A percentile compares a stretch with the other conserved stretches of the same genome.
These are phyloP conservation scores for Limosa lapponica DNA, from an alignment of 2,797 vertebrate species.

Conservation along the genomic window DNA sequence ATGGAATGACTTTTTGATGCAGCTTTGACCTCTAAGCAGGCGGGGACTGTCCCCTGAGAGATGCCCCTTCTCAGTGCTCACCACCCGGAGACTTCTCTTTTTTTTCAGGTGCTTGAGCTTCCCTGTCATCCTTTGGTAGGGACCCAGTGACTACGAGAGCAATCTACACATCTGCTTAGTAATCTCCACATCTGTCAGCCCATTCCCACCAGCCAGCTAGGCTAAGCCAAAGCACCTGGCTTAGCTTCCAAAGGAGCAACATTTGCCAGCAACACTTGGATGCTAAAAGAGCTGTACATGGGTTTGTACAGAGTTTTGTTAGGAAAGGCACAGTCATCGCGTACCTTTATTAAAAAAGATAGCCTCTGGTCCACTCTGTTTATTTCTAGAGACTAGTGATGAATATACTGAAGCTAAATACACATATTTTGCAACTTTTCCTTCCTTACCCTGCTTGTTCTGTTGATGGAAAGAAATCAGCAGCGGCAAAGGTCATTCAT, in stretches of 20 bases:
- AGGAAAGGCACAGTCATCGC: not conserved
- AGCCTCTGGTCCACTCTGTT: not conserved
- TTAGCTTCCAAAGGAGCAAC: not conserved
- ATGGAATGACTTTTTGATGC: not conserved
- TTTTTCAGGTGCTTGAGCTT: not conserved
- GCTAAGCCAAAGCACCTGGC: not conserved
- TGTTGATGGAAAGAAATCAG: not conserved
- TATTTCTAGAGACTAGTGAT: not conserved
- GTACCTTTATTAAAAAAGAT: not conserved
- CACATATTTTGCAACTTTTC: not conserved
- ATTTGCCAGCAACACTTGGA: not conserved
- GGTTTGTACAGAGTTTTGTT: not conserved
- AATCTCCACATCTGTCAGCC: not conserved
- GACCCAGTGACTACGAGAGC: not conserved
- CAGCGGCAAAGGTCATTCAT: not conserved
- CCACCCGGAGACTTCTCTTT: too few relatives aligned
- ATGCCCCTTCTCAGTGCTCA: not conserved
- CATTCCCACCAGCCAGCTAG: not conserved
- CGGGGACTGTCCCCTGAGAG: not conserved
- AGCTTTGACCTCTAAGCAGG: not conserved
- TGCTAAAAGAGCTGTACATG: not conserved
- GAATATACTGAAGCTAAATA: not conserved
- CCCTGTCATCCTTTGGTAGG: not conserved
- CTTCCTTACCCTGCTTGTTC: not conserved
- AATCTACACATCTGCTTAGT: not conserved